Percentiles rank a stretch among this genome's conserved stretches.
These are phyloP conservation scores for Boloria euphrosyne DNA, from an alignment of 2,888 invertebrate species.

Conservation along the genomic window DNA sequence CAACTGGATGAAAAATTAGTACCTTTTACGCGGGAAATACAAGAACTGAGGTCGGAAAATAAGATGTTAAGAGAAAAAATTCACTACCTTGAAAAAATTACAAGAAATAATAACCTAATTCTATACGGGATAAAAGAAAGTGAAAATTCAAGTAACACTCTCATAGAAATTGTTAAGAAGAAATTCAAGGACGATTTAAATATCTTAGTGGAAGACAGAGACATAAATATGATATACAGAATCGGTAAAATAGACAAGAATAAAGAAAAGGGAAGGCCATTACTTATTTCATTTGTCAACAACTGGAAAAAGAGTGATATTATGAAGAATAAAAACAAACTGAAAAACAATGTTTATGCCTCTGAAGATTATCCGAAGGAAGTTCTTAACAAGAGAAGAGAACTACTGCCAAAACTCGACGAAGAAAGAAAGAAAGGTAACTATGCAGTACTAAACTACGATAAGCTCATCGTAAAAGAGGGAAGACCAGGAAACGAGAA, in stretches of 20 bases:
- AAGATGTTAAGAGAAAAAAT: conserved; percentile 21
- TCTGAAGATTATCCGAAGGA: conserved; percentile 4
- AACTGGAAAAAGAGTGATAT: neutral
- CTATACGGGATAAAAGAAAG: conserved; percentile 18
- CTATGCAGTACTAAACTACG: conserved; percentile 22
- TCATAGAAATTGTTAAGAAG: conserved; percentile 1
- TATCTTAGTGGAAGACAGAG: too few relatives aligned
- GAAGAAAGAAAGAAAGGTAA: conserved; percentile 28
- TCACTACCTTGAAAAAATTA: conserved; percentile 17
- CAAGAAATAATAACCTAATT: conserved; percentile 20
- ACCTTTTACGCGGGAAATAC: conserved; percentile 23
- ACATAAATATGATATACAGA: too few relatives aligned
- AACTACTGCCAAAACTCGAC: neutral
- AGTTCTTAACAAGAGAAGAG: neutral
- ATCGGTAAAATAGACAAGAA: too few relatives aligned
- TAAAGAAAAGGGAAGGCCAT: too few relatives aligned
- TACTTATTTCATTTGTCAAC: neutral
- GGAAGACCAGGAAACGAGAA: conserved; percentile 19
- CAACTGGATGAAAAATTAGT: conserved; percentile 30
- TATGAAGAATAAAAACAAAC: neutral
- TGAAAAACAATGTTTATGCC: neutral
- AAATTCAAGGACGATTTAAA: too few relatives aligned
- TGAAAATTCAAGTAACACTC: conserved; percentile 9
- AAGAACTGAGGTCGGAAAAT: conserved; percentile 23
- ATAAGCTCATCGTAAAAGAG: conserved; percentile 26